Conservation (phyloP, 1,140 invertebrate species). For the Caligus rogercresseyi region DNA sequence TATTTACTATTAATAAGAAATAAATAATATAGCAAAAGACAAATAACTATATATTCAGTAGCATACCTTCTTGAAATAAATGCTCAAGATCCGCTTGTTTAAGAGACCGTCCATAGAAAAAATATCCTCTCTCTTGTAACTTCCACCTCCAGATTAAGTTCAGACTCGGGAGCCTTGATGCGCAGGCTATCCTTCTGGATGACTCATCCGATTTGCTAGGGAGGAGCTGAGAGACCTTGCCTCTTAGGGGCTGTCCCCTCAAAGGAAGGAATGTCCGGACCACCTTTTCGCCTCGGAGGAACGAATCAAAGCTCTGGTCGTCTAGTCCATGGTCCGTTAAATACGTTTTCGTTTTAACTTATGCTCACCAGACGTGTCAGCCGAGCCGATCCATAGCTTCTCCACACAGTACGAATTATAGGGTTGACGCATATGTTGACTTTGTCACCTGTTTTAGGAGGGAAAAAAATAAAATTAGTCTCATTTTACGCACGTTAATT, state of each 20-base stretch:
- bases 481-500: too few relatives aligned
- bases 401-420: slow-evolving; percentile 19
- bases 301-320: neutral
- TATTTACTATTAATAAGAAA: too few relatives aligned
- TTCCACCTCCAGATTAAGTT: neutral
- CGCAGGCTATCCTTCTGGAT: neutral
- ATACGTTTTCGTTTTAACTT: neutral
- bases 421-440: slow-evolving; percentile 7
- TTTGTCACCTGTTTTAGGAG: slow-evolving; percentile 14
- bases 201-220: too few relatives aligned
- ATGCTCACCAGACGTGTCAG: neutral
- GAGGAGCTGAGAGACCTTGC: too few relatives aligned
- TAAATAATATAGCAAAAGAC: too few relatives aligned
- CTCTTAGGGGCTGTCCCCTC: neutral
- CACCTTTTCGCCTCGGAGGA: neutral
- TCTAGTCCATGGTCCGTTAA: neutral
- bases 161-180: neutral
- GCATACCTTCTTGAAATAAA: neutral
- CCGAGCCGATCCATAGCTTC: slow-evolving; percentile 9
- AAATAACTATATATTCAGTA: too few relatives aligned
- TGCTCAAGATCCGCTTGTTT: neutral
- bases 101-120: neutral
- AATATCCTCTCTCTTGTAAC: neutral
- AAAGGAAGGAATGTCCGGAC: neutral
- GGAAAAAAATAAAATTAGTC: too few relatives aligned